Base-by-base conservation (phyloP, 2,797 vertebrate species). In the Lophotriccus pileatus region DNA sequence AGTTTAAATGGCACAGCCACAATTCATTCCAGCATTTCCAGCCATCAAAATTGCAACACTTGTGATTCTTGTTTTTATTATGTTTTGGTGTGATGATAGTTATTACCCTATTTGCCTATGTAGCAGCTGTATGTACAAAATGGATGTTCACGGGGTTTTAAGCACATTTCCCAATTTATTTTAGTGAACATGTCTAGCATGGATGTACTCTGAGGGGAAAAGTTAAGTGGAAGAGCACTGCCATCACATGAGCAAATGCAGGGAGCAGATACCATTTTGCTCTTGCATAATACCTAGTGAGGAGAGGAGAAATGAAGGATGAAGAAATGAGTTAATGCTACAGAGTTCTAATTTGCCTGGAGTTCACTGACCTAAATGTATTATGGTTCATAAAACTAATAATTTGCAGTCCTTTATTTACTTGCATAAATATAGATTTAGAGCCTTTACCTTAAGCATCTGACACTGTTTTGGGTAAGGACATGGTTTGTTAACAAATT, bases 311-410 rank as follows among this genome's bases (percentile, higher is more conserved):
- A 88, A 44, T 41, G 74, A 91, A 87, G 59, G 69, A 52, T 93
- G 72, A 89, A 92, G 44, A 93, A 92, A 84, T 69, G 14, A 78
- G n/a, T 85, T 94, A 86, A 81, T 73, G 69, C 53, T 93, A 30
- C 76, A 84, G 53, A 94, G 69, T 47, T 55, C 47, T 86, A 69
- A 84, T 78, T 14, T 93, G 50, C 52, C 58, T 95, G 86, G 39
- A 86, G 86, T 89, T 94, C 63, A 64, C 44, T 95, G 88, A 63
- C 55, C 52, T 73, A 63, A 79, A 44, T 52, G 47, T 62, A 32
- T 82, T 49, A n/a, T 0, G 11, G 56, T 76, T 87, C 77, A 59
- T 76, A 64, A 79, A 86, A 84, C 32, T 69, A 91, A 59, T 46
- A 77, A 32, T 81, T 79, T 76, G 3, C 32, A 53, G 67, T 53